Base-by-base conservation (phyloP, 1,140 invertebrate species). In the Penaeus indicus region DNA sequence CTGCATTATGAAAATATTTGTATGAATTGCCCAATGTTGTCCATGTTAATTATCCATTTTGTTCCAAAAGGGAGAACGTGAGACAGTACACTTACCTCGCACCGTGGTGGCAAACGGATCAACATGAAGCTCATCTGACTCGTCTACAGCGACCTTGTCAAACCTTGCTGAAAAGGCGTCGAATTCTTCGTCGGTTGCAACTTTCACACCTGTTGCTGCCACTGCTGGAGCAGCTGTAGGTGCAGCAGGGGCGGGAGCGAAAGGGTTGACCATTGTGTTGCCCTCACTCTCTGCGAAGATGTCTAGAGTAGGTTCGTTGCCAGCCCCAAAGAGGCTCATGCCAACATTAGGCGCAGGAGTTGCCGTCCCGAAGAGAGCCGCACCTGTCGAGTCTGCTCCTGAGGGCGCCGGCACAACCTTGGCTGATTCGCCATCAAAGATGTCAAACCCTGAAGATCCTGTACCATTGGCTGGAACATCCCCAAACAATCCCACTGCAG, bases 101-200 rank as follows among this genome's bases (percentile, higher is more conserved):
- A 88, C 90, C 60, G 90, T 89, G 11, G 91, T 85, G 21, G 91
- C 90, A 86, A 93, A 93, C 32, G 93, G 92, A 91, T 93, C 93
- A 85, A 92, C 92, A 18, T 32, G 91, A 89, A 91, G 88, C 60
- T 85, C 90, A 87, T 87, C 92, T 91, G 21, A 67, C 93, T 89
- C 90, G 22, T 90, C 90, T 75, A 22, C 63, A 19, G 63, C 72
- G 94, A 95, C 95, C 54, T 91, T 93, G 80, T 97, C 96, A 91
- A 98, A 98, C 92, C 97, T 97, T 1, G 96, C 96, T 4, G 96
- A 95, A 91, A 98, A 98, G 1, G 96, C 96, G 92, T 97, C 97
- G 87, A 96, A 96, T 25, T 95, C 95, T 89, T 96, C 96, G 3
- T 93, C 93, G 0, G 92, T 83, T 27, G 90, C 88, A 27, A 80